Percentiles rank a stretch among this genome's conserved stretches.
Conservation (phyloP, 2,888 invertebrate genomes). For the Anthoptus insignis region DNA sequence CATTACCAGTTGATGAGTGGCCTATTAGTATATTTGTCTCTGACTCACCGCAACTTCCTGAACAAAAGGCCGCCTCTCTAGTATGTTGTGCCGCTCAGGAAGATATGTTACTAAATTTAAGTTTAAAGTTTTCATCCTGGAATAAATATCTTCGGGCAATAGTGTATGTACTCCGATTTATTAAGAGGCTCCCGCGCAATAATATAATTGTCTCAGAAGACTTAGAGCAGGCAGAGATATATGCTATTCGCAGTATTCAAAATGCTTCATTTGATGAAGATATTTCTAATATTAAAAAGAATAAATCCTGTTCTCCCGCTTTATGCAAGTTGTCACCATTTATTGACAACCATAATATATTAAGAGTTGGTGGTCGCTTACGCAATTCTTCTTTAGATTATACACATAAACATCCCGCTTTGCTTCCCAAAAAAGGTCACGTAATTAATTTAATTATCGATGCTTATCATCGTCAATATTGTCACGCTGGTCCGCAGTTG, state of each 20-base stretch:
- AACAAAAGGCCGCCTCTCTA: not conserved
- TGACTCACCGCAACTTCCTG: not conserved
- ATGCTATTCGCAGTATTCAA: conserved; percentile 11
- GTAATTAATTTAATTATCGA: conserved; percentile 1
- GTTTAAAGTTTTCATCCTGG: not conserved
- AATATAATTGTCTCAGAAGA: conserved; percentile 18
- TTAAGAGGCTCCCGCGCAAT: conserved; percentile 20
- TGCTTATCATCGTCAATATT: not conserved
- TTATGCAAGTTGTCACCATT: too few species aligned
- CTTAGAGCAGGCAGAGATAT: conserved; percentile 17
- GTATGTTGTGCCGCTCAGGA: not conserved
- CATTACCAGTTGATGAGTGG: not conserved
- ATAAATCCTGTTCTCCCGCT: not conserved
- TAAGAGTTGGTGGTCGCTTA: not conserved
- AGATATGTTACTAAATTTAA: not conserved
- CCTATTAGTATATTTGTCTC: not conserved
- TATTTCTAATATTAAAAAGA: not conserved
- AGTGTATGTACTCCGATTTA: conserved; percentile 19
- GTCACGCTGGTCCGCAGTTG: conserved; percentile 9
- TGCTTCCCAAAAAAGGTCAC: conserved; percentile 5
- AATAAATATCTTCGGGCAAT: not conserved
- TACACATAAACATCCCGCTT: conserved; percentile 13
- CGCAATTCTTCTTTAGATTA: not conserved
- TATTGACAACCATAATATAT: not conserved
- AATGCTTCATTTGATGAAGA: conserved; percentile 4